phyloP scores from a whole-genome alignment of 1,140 invertebrate species.

The Cotesia chilonis region DNA sequence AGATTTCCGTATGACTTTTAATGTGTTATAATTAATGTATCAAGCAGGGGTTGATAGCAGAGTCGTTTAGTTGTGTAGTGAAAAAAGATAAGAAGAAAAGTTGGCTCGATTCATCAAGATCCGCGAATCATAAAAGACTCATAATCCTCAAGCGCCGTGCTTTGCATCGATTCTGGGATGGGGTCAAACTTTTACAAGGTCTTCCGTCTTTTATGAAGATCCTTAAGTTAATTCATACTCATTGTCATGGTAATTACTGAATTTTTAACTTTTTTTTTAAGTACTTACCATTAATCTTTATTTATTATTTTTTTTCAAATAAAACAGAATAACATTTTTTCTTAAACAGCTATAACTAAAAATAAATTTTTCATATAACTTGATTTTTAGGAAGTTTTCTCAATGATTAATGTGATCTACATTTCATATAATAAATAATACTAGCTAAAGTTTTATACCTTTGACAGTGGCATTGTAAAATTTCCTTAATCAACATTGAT shows the following conservation, averaged over 20 bases:
- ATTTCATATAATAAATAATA: no score
- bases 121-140: slow-evolving; percentile 54
- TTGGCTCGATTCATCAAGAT: slow-evolving; percentile 55
- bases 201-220: slow-evolving; percentile 30
- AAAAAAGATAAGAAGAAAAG: slow-evolving; percentile 30
- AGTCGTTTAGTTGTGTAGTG: slow-evolving; percentile 6
- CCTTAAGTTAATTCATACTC: slow-evolving; percentile 29
- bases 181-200: slow-evolving; percentile 18
- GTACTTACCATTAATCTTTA: background rate
- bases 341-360: no score
- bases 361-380: no score
- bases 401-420: no score
- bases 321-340: background rate
- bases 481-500: no score
- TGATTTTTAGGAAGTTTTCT: no score
- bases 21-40: no score
- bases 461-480: no score
- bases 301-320: background rate
- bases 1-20: slow-evolving; percentile 34
- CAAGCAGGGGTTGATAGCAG: no score
- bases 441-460: no score
- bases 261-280: slow-evolving; percentile 25
- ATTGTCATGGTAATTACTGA: slow-evolving; percentile 55
- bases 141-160: slow-evolving; percentile 50
- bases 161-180: slow-evolving; percentile 41